Percentiles rank a stretch among this genome's conserved stretches.
phyloP scores from a whole-genome alignment of 2,113 vertebrate genomes.

The Ceyx cyanopectus region DNA sequence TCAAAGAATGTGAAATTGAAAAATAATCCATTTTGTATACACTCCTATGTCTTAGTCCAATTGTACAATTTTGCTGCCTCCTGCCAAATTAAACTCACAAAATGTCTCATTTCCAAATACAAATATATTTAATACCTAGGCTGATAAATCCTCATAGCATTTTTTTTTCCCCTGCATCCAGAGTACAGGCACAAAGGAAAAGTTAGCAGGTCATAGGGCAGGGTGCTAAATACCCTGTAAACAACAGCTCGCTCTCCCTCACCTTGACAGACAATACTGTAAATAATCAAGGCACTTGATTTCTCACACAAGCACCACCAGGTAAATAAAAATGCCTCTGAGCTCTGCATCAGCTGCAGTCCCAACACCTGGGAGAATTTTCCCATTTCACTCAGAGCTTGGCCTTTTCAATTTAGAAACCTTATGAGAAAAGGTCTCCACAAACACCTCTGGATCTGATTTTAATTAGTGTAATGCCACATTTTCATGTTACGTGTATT shows the following conservation, averaged over 20 bases:
- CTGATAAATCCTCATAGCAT: neutral
- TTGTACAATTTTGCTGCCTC: neutral
- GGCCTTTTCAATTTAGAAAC: constrained; percentile 74
- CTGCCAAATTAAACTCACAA: neutral
- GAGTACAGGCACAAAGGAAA: neutral
- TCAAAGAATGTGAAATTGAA: neutral
- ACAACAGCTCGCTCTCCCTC: neutral
- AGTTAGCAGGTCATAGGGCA: neutral
- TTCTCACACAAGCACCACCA: neutral
- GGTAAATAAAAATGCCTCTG: constrained; percentile 16
- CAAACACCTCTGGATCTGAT: constrained; percentile 78
- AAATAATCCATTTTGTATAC: neutral
- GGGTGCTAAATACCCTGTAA: neutral
- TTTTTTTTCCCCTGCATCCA: neutral
- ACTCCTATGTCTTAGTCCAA: neutral
- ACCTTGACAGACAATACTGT: neutral
- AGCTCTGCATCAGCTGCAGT: constrained; percentile 38
- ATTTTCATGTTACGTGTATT: constrained; percentile 84
- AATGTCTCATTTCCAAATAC: neutral
- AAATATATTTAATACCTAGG: neutral
- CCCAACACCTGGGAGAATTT: constrained; percentile 40
- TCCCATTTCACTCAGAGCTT: constrained; percentile 12
- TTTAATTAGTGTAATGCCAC: constrained; percentile 84
- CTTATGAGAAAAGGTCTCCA: constrained; percentile 74
- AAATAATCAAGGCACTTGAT: neutral